Evolutionary conservation across 1,140 invertebrate genomes (phyloP), one percentile per base, ranked within the genome.

Genomic region (Eulimnadia texana): DNA sequence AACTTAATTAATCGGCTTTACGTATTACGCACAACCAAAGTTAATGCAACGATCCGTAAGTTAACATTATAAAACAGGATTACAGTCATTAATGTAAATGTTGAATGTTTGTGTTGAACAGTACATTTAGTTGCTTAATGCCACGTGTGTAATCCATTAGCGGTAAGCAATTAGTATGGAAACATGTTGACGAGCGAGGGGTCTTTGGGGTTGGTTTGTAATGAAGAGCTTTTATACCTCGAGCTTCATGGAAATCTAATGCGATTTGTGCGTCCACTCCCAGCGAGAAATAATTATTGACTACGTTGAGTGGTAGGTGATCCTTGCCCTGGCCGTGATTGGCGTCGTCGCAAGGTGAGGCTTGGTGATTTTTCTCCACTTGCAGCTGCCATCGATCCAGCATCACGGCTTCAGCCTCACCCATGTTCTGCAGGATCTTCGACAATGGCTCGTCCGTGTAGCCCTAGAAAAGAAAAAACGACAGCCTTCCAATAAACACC

Each of bases 261-360:
- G 94, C 93, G 61, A 98, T 97, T 70, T 98, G 92, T 64, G 95
- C 95, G 75, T 99, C 95, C 47, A 98, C 94, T 16, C 95, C 95
- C 56, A 99, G 83, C 13, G 91, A 95, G 74, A 94, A 99, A 74
- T 99, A 99, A 76, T 98, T 98, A 75, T 98, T 98, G 68, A 98
- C 90, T 28, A 98, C 93, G 72, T 93, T 94, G 22, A 98, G 75
- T 1, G 94, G 93, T 42, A 98, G 77, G 65, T 85, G 86, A 11
- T 88, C 83, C 66, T 90, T 89, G 50, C 85, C 86, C 55, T 82
- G 79, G 19, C 33, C 27, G 10, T 74, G 55, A 57, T 20, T 57
- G 52, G 58, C 63, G 33, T 80, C 79, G 29, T 81, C 79, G 23
- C 58, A 66, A 0, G 80, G 78, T 57, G 78, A 73, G 1, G 76